A percentile compares a stretch with the other conserved stretches of the same genome.
Conservation (phyloP, 2,113 vertebrate genomes). For the Equus quagga region DNA sequence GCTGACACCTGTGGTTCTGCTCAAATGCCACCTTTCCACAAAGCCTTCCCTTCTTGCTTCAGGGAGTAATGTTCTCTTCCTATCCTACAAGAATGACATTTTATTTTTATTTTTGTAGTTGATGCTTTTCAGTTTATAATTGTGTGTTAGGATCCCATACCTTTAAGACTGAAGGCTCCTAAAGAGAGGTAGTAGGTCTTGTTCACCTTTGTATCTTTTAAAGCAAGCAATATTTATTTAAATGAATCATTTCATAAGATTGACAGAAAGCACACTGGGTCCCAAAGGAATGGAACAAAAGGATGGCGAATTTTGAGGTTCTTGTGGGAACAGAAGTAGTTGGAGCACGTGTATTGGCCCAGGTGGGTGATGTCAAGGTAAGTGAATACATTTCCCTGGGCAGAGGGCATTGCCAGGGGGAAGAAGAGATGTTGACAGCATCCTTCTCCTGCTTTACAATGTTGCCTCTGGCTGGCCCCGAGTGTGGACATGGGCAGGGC, state of each 20-base stretch:
- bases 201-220: neutral
- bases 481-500: neutral
- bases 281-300: neutral
- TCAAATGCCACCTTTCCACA: neutral
- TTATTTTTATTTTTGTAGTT: neutral
- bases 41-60: neutral
- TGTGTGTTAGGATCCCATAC: neutral
- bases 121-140: neutral
- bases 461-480: neutral
- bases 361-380: neutral
- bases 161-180: neutral
- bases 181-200: neutral
- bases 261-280: neutral
- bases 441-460: neutral
- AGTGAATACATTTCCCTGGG: neutral
- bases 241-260: neutral
- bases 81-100: neutral
- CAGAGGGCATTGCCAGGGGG: neutral
- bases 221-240: neutral
- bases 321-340: neutral
- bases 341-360: neutral
- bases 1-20: neutral
- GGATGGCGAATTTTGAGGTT: neutral
- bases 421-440: neutral
- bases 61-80: neutral